Percentiles rank a stretch among this genome's conserved stretches.
Evolutionary conservation across 2,113 vertebrate species (phyloP).

Genomic region (Astur gentilis): DNA sequence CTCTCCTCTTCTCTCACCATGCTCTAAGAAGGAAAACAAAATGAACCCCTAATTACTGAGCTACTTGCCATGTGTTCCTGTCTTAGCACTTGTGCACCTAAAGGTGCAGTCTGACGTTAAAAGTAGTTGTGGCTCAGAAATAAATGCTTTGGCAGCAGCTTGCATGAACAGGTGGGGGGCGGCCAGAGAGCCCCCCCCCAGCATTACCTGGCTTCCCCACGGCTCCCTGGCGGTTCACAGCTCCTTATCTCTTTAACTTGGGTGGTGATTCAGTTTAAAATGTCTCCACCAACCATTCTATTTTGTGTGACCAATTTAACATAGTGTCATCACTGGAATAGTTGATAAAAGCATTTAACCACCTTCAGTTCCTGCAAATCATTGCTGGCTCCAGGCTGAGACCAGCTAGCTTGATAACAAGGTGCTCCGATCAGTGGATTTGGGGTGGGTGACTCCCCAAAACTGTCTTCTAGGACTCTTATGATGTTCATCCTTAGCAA

Average conservation of each 20-base stretch:
- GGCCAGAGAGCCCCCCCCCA: not conserved
- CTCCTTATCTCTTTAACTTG: not conserved
- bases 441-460: not conserved
- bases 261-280: not conserved
- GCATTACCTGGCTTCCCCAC: not conserved
- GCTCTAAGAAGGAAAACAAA: not conserved
- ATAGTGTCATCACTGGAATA: not conserved
- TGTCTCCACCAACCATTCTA: not conserved
- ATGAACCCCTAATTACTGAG: not conserved
- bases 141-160: not conserved
- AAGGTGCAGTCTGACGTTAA: not conserved
- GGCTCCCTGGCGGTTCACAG: not conserved
- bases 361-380: not conserved
- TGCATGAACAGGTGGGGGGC: fast-evolving
- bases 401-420: not conserved
- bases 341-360: not conserved
- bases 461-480: not conserved
- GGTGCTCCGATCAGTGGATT: not conserved
- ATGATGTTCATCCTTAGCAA: not conserved
- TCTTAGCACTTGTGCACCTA: not conserved
- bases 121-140: not conserved
- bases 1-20: not conserved
- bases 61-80: not conserved
- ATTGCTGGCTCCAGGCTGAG: not conserved
- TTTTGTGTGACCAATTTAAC: not conserved